These are phyloP conservation scores for Cosmia trapezina DNA, from an alignment of 2,888 invertebrate species.

Conservation along the genomic window DNA sequence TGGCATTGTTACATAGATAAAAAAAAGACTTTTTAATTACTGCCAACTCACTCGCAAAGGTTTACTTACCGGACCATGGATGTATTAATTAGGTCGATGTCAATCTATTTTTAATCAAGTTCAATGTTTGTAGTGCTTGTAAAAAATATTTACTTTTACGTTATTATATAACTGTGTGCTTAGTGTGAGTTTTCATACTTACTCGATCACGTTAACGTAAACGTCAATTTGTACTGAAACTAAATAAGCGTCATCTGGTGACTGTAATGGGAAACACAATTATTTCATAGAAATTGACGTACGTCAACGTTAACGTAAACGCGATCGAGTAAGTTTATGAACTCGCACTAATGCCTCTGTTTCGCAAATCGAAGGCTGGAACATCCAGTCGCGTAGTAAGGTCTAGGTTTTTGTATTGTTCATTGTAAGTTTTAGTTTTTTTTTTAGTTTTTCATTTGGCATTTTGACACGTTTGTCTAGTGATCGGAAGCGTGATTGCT, in stretches of 20 bases:
- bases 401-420: conserved; percentile 38
- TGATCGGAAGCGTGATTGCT: no score
- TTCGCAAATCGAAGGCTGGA: conserved; percentile 56
- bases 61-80: conserved; percentile 81
- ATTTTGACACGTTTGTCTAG: no score
- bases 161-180: conserved; percentile 58
- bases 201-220: no score
- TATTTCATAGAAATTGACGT: no score
- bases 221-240: no score
- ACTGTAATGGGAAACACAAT: no score
- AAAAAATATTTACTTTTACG: conserved; percentile 51
- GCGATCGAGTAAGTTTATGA: no score
- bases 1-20: conserved; percentile 6
- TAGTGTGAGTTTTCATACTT: no score
- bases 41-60: conserved; percentile 66
- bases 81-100: conserved; percentile 81
- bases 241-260: no score
- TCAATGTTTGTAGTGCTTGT: conserved; percentile 72
- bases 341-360: no score
- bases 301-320: no score
- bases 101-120: conserved; percentile 74
- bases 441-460: neutral
- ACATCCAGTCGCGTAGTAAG: conserved; percentile 55
- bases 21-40: conserved; percentile 39
- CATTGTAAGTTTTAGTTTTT: conserved; percentile 14